These are phyloP conservation scores for Parotocinclus haroldoi DNA, from an alignment of 2,797 vertebrate genomes.

Conservation along the genomic window DNA sequence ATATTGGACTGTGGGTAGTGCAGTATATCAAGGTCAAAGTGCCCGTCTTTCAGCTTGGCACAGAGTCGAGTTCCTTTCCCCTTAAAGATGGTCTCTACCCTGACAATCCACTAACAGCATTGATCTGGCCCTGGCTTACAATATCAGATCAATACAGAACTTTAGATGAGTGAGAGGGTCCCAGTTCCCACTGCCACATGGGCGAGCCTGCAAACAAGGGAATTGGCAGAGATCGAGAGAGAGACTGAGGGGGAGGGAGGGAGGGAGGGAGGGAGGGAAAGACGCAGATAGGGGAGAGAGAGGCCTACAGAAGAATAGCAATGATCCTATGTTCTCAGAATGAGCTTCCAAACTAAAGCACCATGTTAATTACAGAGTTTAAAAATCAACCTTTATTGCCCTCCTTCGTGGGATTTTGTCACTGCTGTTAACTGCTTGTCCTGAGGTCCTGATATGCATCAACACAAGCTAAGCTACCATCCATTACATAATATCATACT, in stretches of 20 bases:
- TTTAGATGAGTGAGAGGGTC: constrained; percentile 36
- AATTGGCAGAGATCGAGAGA: not conserved
- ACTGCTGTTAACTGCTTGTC: too few species aligned
- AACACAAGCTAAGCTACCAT: constrained; percentile 1
- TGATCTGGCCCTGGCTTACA: constrained; percentile 32
- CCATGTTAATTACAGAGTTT: constrained; percentile 19
- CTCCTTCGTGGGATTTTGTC: too few species aligned
- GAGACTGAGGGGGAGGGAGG: not conserved
- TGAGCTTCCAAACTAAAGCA: constrained; percentile 19
- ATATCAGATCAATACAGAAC: constrained; percentile 28
- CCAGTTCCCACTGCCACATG: constrained; percentile 10
- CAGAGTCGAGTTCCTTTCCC: not conserved
- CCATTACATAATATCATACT: not conserved
- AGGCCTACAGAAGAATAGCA: too few species aligned
- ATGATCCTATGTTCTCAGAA: not conserved
- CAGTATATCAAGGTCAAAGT: not conserved
- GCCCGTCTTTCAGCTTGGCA: constrained; percentile 6
- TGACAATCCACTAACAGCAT: constrained; percentile 45
- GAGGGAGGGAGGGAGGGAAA: not conserved
- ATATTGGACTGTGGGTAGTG: not conserved
- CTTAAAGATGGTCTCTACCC: constrained; percentile 3
- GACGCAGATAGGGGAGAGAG: not conserved
- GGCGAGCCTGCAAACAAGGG: constrained; percentile 17
- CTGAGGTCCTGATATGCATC: too few species aligned
- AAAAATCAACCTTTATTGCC: constrained; percentile 9